Conservation (phyloP, 2,797 vertebrate species). For the Enteromius mattozi region DNA sequence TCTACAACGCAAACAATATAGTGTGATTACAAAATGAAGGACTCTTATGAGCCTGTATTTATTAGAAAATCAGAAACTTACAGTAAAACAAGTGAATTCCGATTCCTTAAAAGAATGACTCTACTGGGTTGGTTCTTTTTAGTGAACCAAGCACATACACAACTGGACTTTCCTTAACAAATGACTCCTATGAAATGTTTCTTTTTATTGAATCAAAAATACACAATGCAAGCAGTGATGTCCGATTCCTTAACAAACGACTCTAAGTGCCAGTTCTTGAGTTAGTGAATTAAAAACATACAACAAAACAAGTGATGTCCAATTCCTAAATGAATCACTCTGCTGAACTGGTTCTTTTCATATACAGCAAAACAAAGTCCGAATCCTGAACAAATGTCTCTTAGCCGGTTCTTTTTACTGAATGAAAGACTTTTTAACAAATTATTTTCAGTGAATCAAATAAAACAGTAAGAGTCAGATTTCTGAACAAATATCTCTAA, state of each 20-base stretch:
- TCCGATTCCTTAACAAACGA: neutral
- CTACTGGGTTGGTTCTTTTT: neutral
- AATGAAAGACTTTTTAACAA: neutral
- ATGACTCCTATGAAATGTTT: neutral
- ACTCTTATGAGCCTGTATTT: neutral
- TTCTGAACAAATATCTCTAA: neutral
- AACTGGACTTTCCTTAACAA: neutral
- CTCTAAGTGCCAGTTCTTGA: neutral
- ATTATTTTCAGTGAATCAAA: neutral
- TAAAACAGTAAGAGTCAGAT: neutral
- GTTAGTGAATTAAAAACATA: neutral
- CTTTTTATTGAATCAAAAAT: neutral
- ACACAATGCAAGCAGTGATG: neutral
- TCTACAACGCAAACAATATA: neutral
- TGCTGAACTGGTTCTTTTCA: neutral
- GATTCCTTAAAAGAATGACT: neutral
- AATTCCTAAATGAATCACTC: neutral
- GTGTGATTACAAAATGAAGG: neutral
- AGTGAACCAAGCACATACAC: neutral
- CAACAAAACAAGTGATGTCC: neutral
- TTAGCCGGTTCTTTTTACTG: neutral
- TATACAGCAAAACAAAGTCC: neutral
- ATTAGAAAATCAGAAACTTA: neutral
- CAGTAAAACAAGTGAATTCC: neutral
- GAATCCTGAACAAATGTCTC: neutral